Percentiles rank a stretch among this genome's conserved stretches.
Conservation (phyloP, 2,888 invertebrate species). For the Eurytoma adleriae region DNA sequence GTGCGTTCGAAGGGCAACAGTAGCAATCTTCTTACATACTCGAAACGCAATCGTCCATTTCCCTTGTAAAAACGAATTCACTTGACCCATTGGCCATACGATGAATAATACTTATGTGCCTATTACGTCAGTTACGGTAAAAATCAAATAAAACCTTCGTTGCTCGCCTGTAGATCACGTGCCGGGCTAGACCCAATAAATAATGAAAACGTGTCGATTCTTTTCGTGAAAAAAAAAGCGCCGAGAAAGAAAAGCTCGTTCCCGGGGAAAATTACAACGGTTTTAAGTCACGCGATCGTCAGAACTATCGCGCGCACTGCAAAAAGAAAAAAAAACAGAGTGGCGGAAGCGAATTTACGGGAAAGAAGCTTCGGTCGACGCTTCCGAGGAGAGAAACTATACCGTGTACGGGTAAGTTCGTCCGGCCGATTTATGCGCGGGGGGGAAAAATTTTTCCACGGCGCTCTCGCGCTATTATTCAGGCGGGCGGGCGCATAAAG, state of each 20-base stretch:
- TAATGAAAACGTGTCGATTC: constrained; percentile 32
- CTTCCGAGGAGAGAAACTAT: no score
- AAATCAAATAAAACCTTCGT: constrained; percentile 27
- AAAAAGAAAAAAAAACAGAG: neutral
- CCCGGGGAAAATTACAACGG: constrained; percentile 7
- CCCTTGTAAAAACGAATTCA: neutral
- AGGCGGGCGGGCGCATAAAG: neutral
- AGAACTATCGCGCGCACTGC: neutral
- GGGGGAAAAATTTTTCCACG: neutral
- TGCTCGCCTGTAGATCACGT: neutral
- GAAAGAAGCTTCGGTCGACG: no score
- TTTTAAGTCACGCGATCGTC: constrained; percentile 35
- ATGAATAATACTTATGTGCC: neutral
- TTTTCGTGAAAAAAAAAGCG: constrained; percentile 7
- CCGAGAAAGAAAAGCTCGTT: constrained; percentile 3
- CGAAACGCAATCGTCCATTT: neutral
- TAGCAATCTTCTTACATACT: no score
- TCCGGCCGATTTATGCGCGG: constrained; percentile 5
- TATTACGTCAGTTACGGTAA: neutral
- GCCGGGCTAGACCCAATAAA: constrained; percentile 6
- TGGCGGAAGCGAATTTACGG: neutral
- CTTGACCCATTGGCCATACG: neutral
- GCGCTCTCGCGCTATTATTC: constrained; percentile 5
- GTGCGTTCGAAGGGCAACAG: no score
- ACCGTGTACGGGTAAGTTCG: neutral